Evolutionary conservation across 2,888 invertebrate genomes (phyloP), one percentile per base, ranked within the genome.

Genomic region (Cyclophora punctaria): DNA sequence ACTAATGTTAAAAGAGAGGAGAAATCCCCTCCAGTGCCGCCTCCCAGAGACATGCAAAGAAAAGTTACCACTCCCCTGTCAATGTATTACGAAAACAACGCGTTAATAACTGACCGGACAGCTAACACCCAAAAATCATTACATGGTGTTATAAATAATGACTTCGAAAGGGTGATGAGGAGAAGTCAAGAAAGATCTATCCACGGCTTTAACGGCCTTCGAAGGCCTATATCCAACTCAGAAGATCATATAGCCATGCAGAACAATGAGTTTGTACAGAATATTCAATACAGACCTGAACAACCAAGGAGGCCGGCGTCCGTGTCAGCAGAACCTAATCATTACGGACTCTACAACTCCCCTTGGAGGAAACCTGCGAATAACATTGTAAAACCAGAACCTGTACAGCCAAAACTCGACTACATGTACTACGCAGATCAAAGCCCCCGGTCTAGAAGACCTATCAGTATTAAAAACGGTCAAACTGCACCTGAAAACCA

Each of bases 1-100:
- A 78, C 80, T 43, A 81, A 81, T 58, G 73, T 78, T 41, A 83
- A 79, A 60, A 79, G 78, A 61, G 87, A 89, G 45, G 83, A 84
- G 48, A 89, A 86, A 46, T 67, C 91, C 41, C 94, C 95, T 3
- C 95, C 95, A 0, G 92, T 93, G 3, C 95, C 95, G 35, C 95
- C 95, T 0, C 95, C 95, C n/a, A 86, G 94, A 62, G 94, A 94
- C 77, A 94, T 93, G 58, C 89, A 91, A 64, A 89, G 92, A 53
- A 89, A 91, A 75, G 83, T 91, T 7, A 78, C 89, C 33, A 88
- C 89, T 40, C 86, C 86, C 55, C 59, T 88, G 60, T 88, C 89
- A 34, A 89, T 88, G 83, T 84, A 83, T 67, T 87, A 89, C 65
- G 89, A 89, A 64, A 83, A 81, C 61, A 83, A 78, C 51, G 65